Conservation (phyloP, 1,140 invertebrate genomes). For the Lepidotrigona ventralis region DNA sequence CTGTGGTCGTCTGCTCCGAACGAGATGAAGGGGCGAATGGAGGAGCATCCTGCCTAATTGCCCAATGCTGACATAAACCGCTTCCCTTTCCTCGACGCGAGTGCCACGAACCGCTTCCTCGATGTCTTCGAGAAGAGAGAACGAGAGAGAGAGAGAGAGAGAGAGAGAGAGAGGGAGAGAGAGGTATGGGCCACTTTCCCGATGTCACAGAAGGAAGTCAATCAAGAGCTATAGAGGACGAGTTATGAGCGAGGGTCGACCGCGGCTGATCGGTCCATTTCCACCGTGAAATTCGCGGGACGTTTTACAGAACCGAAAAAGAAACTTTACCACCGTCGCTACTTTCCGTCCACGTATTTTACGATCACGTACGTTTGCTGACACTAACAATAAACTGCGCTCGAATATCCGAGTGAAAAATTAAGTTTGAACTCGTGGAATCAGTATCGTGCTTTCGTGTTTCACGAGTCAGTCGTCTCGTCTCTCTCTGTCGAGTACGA, state of each 20-base stretch:
- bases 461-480: no score
- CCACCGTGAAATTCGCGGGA: neutral
- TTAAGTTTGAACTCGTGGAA: neutral
- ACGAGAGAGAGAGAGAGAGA: neutral
- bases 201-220: slow-evolving; percentile 20
- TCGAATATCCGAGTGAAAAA: no score
- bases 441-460: neutral
- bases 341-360: neutral
- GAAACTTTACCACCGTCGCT: neutral
- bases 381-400: neutral
- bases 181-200: slow-evolving; percentile 15
- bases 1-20: slow-evolving; percentile 25
- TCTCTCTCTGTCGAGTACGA: no score
- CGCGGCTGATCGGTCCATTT: neutral
- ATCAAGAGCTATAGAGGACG: slow-evolving; percentile 8
- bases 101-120: slow-evolving; percentile 24
- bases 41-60: slow-evolving; percentile 37
- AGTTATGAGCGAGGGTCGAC: slow-evolving; percentile 17
- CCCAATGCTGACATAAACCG: slow-evolving; percentile 45
- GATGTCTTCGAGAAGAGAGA: neutral
- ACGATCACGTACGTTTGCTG: no score
- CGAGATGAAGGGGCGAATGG: slow-evolving; percentile 26
- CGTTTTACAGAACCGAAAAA: neutral
- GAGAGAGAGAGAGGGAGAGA: neutral
- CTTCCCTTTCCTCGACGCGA: neutral